These are phyloP conservation scores for Gymnoscopelus microlampas DNA, from an alignment of 2,797 vertebrate species.

Conservation along the genomic window DNA sequence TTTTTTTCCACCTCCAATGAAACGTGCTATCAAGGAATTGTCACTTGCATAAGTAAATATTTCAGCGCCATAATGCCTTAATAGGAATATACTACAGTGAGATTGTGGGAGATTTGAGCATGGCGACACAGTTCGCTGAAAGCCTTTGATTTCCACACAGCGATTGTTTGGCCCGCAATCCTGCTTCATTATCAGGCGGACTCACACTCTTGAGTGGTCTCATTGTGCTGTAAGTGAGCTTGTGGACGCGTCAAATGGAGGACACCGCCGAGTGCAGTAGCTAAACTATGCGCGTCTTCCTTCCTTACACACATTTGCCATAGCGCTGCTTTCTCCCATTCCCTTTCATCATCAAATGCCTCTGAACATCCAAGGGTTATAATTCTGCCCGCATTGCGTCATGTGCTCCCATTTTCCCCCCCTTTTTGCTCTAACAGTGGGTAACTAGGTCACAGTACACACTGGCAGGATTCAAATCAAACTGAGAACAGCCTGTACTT, in stretches of 20 bases:
- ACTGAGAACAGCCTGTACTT: constrained; percentile 26
- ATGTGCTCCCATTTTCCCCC: constrained; percentile 58
- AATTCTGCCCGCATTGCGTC: constrained; percentile 76
- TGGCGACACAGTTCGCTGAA: constrained; percentile 7
- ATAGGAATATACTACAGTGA: constrained; percentile 27
- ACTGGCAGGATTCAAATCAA: constrained; percentile 60
- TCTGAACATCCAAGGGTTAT: constrained; percentile 72
- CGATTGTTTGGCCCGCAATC: constrained; percentile 46
- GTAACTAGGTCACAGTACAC: constrained; percentile 75
- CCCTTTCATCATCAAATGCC: constrained; percentile 77
- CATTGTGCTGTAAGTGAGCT: constrained; percentile 48
- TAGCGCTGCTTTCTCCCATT: constrained; percentile 58
- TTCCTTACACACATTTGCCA: constrained; percentile 35
- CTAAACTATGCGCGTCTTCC: constrained; percentile 38
- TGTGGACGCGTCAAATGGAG: constrained; percentile 28
- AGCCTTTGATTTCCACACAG: constrained; percentile 54
- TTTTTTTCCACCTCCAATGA: constrained; percentile 43
- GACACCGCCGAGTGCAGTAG: constrained; percentile 23
- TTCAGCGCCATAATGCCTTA: constrained; percentile 47
- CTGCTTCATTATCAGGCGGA: constrained; percentile 54
- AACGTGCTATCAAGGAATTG: constrained; percentile 56
- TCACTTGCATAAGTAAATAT: constrained; percentile 61
- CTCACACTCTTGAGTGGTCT: constrained; percentile 26
- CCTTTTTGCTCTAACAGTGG: constrained; percentile 58
- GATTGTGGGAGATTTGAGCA: constrained; percentile 5